These are phyloP conservation scores for Selene dorsalis DNA, from an alignment of 2,797 vertebrate species.

Conservation along the genomic window DNA sequence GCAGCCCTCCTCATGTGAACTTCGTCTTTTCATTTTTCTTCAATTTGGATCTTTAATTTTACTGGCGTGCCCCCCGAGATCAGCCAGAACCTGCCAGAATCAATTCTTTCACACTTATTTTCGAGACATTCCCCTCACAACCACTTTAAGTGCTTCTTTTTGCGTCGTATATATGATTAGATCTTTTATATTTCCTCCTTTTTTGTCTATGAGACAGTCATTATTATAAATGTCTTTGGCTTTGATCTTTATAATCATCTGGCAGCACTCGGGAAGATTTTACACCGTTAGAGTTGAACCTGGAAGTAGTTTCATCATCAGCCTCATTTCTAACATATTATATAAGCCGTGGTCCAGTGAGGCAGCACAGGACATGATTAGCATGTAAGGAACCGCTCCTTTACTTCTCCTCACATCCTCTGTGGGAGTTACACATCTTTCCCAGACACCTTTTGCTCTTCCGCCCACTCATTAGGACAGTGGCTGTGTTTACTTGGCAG, in stretches of 20 bases:
- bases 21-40: not conserved
- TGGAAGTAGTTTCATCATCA: not conserved
- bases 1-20: not conserved
- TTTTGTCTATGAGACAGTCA: not conserved
- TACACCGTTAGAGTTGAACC: not conserved
- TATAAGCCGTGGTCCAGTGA: not conserved
- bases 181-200: constrained; percentile 20
- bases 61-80: not conserved
- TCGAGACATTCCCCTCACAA: constrained; percentile 30
- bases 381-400: not conserved
- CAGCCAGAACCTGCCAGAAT: not conserved
- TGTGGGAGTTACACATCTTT: constrained; percentile 20
- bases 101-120: not conserved
- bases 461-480: constrained; percentile 26
- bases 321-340: not conserved
- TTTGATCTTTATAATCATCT: constrained; percentile 38
- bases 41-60: constrained; percentile 4
- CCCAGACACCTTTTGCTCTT: constrained; percentile 38
- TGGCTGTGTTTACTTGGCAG: not conserved
- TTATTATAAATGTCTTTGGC: constrained; percentile 27
- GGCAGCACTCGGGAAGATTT: constrained; percentile 31
- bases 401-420: not conserved
- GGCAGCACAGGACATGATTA: constrained; percentile 16
- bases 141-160: constrained; percentile 12
- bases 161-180: not conserved